Conservation (phyloP, 1,140 invertebrate species). For the Hylaeus volcanicus region DNA sequence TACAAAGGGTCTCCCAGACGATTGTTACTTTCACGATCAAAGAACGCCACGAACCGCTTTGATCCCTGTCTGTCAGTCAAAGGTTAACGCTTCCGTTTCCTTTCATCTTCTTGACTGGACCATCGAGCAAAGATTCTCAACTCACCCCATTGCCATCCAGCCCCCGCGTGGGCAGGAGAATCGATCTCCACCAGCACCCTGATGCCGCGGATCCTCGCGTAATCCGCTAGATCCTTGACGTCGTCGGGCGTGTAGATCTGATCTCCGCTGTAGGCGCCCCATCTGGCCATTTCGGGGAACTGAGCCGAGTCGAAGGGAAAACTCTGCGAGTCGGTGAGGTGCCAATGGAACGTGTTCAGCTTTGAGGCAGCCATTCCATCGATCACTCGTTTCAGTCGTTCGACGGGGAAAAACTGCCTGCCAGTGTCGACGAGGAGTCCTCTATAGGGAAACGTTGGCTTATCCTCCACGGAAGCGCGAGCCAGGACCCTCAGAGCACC, state of each 20-base stretch:
- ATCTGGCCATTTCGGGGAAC: constrained; percentile 88
- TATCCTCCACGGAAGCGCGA: constrained; percentile 83
- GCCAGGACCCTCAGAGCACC: constrained; percentile 82
- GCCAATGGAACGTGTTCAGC: constrained; percentile 93
- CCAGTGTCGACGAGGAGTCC: constrained; percentile 89
- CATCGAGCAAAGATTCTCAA: background rate
- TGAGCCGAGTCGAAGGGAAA: constrained; percentile 89
- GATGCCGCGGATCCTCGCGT: constrained; percentile 87
- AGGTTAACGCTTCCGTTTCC: background rate
- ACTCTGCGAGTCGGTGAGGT: constrained; percentile 91
- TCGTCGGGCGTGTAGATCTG: constrained; percentile 88
- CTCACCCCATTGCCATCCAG: constrained; percentile 90
- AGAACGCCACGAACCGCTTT: background rate
- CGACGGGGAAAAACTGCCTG: constrained; percentile 87
- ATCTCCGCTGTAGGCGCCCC: constrained; percentile 85
- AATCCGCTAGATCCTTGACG: constrained; percentile 85
- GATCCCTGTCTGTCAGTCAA: background rate
- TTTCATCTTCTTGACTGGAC: background rate
- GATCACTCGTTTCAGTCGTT: constrained; percentile 85
- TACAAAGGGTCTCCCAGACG: too few relatives aligned
- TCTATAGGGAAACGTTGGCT: constrained; percentile 86
- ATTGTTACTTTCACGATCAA: background rate
- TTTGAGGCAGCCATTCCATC: constrained; percentile 92
- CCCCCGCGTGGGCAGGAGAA: constrained; percentile 91
- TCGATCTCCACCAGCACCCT: constrained; percentile 91